These are phyloP conservation scores for Torymus tubicola DNA, from an alignment of 2,888 invertebrate species.

Conservation along the genomic window DNA sequence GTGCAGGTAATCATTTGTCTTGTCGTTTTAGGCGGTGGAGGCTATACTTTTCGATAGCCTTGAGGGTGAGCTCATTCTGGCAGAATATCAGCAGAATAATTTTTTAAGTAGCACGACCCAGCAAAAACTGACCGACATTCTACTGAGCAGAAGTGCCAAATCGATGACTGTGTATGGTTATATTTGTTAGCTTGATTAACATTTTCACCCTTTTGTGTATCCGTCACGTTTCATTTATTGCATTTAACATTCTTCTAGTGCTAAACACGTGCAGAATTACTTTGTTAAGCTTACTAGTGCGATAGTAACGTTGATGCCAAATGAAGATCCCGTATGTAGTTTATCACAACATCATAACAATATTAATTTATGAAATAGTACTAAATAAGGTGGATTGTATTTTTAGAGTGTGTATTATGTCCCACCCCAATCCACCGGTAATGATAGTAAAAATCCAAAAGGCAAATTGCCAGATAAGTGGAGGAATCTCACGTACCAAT, in stretches of 20 bases:
- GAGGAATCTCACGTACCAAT: slow-evolving; percentile 38
- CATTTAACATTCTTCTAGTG: slow-evolving; percentile 8
- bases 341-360: neutral
- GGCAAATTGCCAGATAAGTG: slow-evolving; percentile 54
- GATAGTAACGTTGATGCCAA: slow-evolving; percentile 32
- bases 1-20: neutral
- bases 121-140: slow-evolving; percentile 31
- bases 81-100: slow-evolving; percentile 32
- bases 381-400: neutral
- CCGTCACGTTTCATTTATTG: neutral
- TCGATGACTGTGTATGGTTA: slow-evolving; percentile 11
- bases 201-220: no score
- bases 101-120: slow-evolving; percentile 15
- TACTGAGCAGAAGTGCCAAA: slow-evolving; percentile 31
- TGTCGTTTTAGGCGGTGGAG: slow-evolving; percentile 31
- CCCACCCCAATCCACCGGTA: slow-evolving; percentile 34
- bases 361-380: no score
- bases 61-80: slow-evolving; percentile 35
- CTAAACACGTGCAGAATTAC: slow-evolving; percentile 26
- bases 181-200: no score
- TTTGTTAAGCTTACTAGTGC: slow-evolving; percentile 36
- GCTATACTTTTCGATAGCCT: slow-evolving; percentile 42
- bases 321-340: slow-evolving; percentile 30
- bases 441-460: slow-evolving; percentile 44
- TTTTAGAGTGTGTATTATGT: slow-evolving; percentile 50